Base-by-base conservation (phyloP, 2,888 invertebrate genomes). In the Rotaria macrura region DNA sequence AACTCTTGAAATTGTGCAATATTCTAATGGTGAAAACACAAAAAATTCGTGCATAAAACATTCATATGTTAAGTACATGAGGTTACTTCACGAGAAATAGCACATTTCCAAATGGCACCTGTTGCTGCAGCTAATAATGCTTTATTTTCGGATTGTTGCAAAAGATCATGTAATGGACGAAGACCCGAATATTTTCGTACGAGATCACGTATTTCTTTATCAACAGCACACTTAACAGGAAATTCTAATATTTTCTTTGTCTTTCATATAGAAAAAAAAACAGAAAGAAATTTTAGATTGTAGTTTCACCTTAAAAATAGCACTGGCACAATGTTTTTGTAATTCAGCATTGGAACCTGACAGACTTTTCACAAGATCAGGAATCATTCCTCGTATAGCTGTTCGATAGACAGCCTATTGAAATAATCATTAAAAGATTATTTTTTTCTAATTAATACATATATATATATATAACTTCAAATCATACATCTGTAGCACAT, bases 81-180 rank as follows among this genome's bases (percentile, higher is more conserved):
- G 14, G 2, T 65, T 34, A 65, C 65, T 34, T 65, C 34, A 34
- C 20, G 65, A 88, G 94, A 94, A 86, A 94, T 94, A 6, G 96
- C 94, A 89, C 95, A 95, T 92, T 96, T 96, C 96, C 96, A 97
- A 87, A 97, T 93, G 20, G 96, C 96, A 0, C 97, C 96, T 0
- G 96, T 96, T 0, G 95, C 95, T 0, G 96, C 95, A 0, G 94
- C 94, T 2, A 90, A 89, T 87, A 96, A 90, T 14, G 96, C 91
- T 1, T 93, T 93, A 87, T 94, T 93, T 38, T 90, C 90, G 83
- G 93, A 92, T 34, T 94, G 94, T 87, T 93, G 93, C 14, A 95
- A 93, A 86, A 96, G 93, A 84, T 92, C 92, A 4, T 96, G 94
- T 12, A 97, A 91, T 0, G 96, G 94, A 89, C 96, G 95, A 38